Conservation (phyloP, 2,888 invertebrate genomes). For the Latheticus oryzae region DNA sequence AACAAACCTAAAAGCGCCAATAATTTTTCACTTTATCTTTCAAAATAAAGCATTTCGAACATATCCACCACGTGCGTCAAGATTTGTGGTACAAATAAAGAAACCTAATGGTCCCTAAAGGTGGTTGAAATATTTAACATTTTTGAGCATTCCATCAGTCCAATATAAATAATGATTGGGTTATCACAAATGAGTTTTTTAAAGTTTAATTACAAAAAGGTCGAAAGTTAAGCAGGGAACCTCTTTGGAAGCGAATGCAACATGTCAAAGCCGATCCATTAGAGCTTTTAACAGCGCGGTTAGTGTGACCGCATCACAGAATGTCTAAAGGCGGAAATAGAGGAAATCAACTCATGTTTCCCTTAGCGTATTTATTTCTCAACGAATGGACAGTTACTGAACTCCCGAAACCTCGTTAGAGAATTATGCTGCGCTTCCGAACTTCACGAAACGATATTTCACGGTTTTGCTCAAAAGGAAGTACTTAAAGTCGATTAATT, state of each 20-base stretch:
- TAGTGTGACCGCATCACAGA: slow-evolving; percentile 51
- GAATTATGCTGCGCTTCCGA: slow-evolving; percentile 32
- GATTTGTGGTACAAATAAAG: slow-evolving; percentile 19
- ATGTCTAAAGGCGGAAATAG: slow-evolving; percentile 50
- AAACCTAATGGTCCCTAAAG: slow-evolving; percentile 12
- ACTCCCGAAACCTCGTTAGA: slow-evolving; percentile 16
- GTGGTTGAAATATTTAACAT: slow-evolving; percentile 5
- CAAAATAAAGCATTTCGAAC: slow-evolving; percentile 19
- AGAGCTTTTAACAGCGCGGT: slow-evolving; percentile 52
- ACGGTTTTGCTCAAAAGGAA: slow-evolving; percentile 27
- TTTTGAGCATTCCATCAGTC: not conserved
- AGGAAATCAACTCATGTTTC: slow-evolving; percentile 56
- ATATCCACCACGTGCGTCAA: slow-evolving; percentile 13
- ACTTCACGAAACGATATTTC: slow-evolving; percentile 34
- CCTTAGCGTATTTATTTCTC: slow-evolving; percentile 39
- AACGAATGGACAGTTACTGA: slow-evolving; percentile 17
- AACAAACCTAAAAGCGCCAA: too few species aligned
- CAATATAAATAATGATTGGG: too few species aligned
- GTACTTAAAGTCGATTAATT: slow-evolving; percentile 39
- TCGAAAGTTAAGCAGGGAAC: slow-evolving; percentile 21
- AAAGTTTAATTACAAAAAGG: slow-evolving; percentile 11
- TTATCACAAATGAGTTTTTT: too few species aligned
- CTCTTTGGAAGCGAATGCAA: slow-evolving; percentile 20
- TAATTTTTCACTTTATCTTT: slow-evolving; percentile 13
- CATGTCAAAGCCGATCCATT: slow-evolving; percentile 48